Evolutionary conservation across 2,888 invertebrate genomes (phyloP), one percentile per base, ranked within the genome.

Genomic region (Ennomos quercinarius): DNA sequence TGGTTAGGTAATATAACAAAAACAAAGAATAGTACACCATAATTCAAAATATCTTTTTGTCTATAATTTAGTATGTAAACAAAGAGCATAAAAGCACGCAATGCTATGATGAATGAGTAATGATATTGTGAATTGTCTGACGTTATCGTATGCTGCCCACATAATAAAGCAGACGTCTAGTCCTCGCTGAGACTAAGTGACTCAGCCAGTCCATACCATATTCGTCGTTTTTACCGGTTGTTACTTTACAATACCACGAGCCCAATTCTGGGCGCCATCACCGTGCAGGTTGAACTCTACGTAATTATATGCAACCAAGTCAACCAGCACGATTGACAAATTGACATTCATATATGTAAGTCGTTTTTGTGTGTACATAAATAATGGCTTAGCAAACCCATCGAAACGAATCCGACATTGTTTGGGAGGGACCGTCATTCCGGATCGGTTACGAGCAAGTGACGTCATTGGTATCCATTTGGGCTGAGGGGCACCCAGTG

Each of bases 401-500:
- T 72, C 65, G 64, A 69, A 75, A 72, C 72, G 70, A 70, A 73
- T 73, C 66, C 57, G 11, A 54, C 62, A 67, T 75, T 76, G 71
- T 75, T 73, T 76, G 68, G 69, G 73, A 72, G 69, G 69, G 71
- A 67, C 70, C 67, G 66, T 61, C 74, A 76, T 77, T 76, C 68
- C 63, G 71, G 71, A 72, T 73, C 68, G 66, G 69, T 73, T 73
- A 67, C 69, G 64, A 66, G 64, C 70, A 64, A 44, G 60, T 78
- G 76, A 72, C 70, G 71, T 79, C 74, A 76, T 65, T 66, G 43
- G 62, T 64, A 56, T 63, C 63, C 63, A 70, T 76, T 72, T 50
- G 62, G 51, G 52, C 43, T 11, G 47, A 60, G 45, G 55, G 53
- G 48, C n/a, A 44, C 47, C 45, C 45, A 50, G 34, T 60, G 55